phyloP scores from a whole-genome alignment of 2,888 invertebrate species.

The Saturnia japonica region DNA sequence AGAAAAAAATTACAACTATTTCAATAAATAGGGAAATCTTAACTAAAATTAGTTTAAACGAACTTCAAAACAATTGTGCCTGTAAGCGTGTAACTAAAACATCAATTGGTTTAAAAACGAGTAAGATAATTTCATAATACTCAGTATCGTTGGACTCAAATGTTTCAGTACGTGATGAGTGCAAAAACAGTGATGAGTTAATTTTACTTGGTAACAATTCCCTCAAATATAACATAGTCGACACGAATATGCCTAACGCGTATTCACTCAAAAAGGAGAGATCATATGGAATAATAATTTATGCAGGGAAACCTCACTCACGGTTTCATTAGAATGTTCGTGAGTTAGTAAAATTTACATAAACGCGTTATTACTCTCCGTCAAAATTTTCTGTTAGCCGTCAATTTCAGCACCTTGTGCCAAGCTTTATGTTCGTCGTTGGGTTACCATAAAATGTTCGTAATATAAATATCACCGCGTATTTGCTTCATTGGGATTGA shows the following conservation, averaged over 20 bases:
- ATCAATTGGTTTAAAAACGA: not conserved
- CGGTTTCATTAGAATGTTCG: slow-evolving; percentile 63
- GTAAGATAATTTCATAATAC: slow-evolving; percentile 11
- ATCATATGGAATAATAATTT: slow-evolving; percentile 63
- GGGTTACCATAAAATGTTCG: slow-evolving; percentile 42
- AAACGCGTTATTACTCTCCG: slow-evolving; percentile 62
- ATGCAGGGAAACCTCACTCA: slow-evolving; percentile 58
- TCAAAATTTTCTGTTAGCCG: slow-evolving; percentile 49
- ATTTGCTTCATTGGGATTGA: not conserved
- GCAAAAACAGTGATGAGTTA: slow-evolving; percentile 48
- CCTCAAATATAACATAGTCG: slow-evolving; percentile 33
- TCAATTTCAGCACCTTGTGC: slow-evolving; percentile 24
- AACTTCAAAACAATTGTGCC: too few relatives aligned
- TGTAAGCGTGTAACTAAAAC: not conserved
- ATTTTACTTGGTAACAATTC: slow-evolving; percentile 52
- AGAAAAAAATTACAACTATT: not conserved
- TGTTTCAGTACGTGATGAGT: slow-evolving; percentile 20
- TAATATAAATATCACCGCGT: slow-evolving; percentile 24
- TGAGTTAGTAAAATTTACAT: slow-evolving; percentile 70
- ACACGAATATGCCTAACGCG: slow-evolving; percentile 48
- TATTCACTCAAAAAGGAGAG: slow-evolving; percentile 41
- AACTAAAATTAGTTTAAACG: not conserved
- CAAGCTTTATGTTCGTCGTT: slow-evolving; percentile 38
- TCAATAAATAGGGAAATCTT: not conserved
- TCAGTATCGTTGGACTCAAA: slow-evolving; percentile 29